phyloP scores from a whole-genome alignment of 2,888 invertebrate genomes.

The Branchellion lobata region DNA sequence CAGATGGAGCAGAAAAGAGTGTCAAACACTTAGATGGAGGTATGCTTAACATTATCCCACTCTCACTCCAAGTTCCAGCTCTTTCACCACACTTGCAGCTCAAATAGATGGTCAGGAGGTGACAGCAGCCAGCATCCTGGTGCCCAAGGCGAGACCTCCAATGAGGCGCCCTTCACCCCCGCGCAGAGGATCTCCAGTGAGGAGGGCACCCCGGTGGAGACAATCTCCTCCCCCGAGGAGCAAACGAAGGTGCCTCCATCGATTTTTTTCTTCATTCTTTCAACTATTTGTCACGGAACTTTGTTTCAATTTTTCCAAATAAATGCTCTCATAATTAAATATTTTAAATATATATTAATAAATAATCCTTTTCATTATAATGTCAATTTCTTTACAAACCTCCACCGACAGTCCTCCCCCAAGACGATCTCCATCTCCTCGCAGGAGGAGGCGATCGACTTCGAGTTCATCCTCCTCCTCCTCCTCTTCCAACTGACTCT shows the following conservation, averaged over 20 bases:
- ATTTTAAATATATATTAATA: slow-evolving; percentile 8
- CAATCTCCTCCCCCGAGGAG: slow-evolving; percentile 56
- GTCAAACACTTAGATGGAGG: slow-evolving; percentile 99
- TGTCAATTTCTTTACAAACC: background rate
- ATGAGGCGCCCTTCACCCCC: slow-evolving; percentile 55
- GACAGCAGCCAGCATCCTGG: slow-evolving; percentile 86
- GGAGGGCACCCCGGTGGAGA: slow-evolving; percentile 53
- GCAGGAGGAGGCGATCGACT: slow-evolving; percentile 59
- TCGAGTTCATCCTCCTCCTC: slow-evolving; percentile 56
- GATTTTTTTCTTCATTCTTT: too few relatives aligned
- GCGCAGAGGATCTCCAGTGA: slow-evolving; percentile 51
- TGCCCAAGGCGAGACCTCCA: slow-evolving; percentile 63
- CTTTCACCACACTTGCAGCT: too few relatives aligned
- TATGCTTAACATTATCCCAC: slow-evolving; percentile 58
- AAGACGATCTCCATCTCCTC: slow-evolving; percentile 43
- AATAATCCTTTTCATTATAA: too few relatives aligned
- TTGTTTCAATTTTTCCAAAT: too few relatives aligned
- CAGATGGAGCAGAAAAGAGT: slow-evolving; percentile 95
- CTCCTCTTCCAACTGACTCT: background rate
- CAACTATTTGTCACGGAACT: background rate
- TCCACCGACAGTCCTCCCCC: background rate
- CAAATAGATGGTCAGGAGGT: slow-evolving; percentile 95
- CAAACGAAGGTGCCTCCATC: slow-evolving; percentile 55
- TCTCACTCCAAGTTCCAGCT: background rate
- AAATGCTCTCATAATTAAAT: too few relatives aligned